phyloP scores from a whole-genome alignment of 2,797 vertebrate genomes.

The Danio kyathit region DNA sequence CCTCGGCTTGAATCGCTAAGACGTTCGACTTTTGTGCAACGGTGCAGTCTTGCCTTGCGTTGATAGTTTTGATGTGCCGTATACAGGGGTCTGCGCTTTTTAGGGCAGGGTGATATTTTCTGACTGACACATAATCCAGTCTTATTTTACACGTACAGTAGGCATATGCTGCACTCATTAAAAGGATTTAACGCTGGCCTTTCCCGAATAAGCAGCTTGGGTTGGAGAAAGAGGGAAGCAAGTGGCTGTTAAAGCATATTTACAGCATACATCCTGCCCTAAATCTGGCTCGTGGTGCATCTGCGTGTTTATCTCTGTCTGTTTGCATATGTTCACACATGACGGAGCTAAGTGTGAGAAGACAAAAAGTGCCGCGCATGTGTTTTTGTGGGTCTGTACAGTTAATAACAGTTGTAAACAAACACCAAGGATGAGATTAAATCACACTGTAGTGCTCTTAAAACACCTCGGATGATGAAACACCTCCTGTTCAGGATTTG shows the following conservation, averaged over 20 bases:
- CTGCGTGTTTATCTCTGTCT: slow-evolving; percentile 38
- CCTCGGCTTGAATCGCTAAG: background rate
- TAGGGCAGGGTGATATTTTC: slow-evolving; percentile 45
- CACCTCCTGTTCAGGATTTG: slow-evolving; percentile 39
- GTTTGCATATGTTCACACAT: slow-evolving; percentile 42
- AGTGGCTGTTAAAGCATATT: slow-evolving; percentile 57
- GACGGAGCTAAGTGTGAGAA: slow-evolving; percentile 23
- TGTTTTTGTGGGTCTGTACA: slow-evolving; percentile 15
- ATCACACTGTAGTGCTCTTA: slow-evolving; percentile 38
- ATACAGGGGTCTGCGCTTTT: slow-evolving; percentile 40
- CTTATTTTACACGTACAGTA: slow-evolving; percentile 57
- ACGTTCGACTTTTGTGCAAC: background rate
- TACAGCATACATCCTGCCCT: slow-evolving; percentile 55
- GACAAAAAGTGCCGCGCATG: slow-evolving; percentile 17
- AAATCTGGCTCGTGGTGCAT: slow-evolving; percentile 43
- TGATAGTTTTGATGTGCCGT: slow-evolving; percentile 27
- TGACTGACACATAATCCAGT: slow-evolving; percentile 60
- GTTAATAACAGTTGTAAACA: slow-evolving; percentile 42
- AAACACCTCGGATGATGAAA: slow-evolving; percentile 48
- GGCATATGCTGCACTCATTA: slow-evolving; percentile 62
- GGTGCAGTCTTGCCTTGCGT: slow-evolving; percentile 8
- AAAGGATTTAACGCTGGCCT: slow-evolving; percentile 61
- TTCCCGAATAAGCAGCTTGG: slow-evolving; percentile 56
- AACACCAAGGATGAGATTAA: slow-evolving; percentile 47
- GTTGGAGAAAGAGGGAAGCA: slow-evolving; percentile 33